These are phyloP conservation scores for Platorchestia sp. DNA, from an alignment of 1,140 invertebrate genomes.

Conservation along the genomic window DNA sequence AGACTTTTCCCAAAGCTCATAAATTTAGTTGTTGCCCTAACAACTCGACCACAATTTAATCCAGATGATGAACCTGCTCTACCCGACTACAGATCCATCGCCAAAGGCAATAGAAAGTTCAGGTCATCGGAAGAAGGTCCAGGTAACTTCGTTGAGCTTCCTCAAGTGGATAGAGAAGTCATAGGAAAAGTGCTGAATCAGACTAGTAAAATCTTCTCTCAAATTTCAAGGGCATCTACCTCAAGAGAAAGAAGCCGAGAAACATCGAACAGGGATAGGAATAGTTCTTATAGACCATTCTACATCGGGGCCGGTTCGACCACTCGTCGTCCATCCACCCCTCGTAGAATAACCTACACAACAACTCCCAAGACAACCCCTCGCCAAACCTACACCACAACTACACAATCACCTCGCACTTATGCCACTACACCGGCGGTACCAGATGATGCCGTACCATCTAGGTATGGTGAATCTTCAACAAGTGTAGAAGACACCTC, in stretches of 20 bases:
- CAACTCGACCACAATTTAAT: conserved; percentile 1
- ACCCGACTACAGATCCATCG: neutral
- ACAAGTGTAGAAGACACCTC: neutral
- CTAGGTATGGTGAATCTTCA: neutral
- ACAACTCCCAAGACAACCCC: neutral
- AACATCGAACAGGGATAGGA: neutral
- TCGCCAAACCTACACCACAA: neutral
- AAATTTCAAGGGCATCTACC: neutral
- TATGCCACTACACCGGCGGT: neutral
- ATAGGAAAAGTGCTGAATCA: neutral
- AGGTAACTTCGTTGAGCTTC: neutral
- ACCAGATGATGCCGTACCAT: neutral
- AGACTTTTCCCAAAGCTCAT: conserved; percentile 9
- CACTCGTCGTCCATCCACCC: neutral
- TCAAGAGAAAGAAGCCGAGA: neutral
- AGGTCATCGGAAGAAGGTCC: neutral
- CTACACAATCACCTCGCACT: neutral
- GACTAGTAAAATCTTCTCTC: neutral
- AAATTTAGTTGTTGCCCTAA: neutral
- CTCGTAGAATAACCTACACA: neutral
- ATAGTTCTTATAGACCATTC: neutral
- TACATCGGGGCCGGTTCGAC: neutral
- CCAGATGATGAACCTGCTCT: conserved; percentile 1
- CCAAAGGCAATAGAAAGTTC: neutral
- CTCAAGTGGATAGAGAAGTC: neutral